A percentile compares a stretch with the other conserved stretches of the same genome.
phyloP scores from a whole-genome alignment of 1,140 invertebrate species.

The Colletes latitarsis region DNA sequence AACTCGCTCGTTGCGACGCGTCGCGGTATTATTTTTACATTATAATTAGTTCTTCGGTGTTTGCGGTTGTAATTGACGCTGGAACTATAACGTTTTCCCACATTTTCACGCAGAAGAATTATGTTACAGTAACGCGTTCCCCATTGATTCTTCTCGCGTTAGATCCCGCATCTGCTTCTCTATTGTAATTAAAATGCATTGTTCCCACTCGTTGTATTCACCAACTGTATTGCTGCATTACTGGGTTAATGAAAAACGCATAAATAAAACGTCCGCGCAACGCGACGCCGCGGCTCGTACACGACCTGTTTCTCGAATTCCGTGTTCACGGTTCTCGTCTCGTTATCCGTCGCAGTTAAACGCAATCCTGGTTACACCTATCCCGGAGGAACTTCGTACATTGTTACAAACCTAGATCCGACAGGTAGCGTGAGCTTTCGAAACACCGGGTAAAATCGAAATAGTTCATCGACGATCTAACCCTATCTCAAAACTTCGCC shows the following conservation, averaged over 20 bases:
- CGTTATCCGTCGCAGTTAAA: conserved; percentile 2
- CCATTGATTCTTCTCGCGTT: not conserved
- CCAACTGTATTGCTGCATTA: not conserved
- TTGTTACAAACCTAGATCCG: conserved; percentile 5
- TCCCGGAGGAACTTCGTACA: conserved; percentile 1
- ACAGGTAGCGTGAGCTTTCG: not conserved
- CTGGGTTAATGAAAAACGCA: not conserved
- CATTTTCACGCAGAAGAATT: not conserved
- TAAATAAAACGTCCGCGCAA: not conserved
- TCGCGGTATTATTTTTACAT: not conserved
- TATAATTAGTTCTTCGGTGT: not conserved
- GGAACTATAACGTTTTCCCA: not conserved
- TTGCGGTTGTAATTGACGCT: conserved; percentile 4
- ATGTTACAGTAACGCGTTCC: not conserved
- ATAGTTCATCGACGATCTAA: conserved; percentile 16
- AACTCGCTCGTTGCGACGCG: not conserved
- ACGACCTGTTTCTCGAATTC: conserved; percentile 8
- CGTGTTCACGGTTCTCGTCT: not conserved
- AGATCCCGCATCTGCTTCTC: not conserved
- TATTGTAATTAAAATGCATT: not conserved
- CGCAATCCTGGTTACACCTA: not conserved
- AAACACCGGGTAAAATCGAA: conserved; percentile 3
- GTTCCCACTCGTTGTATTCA: not conserved
- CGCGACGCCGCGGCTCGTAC: not conserved
- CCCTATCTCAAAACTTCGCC: not conserved